phyloP scores from a whole-genome alignment of 2,113 vertebrate genomes.

The Heterotis niloticus region DNA sequence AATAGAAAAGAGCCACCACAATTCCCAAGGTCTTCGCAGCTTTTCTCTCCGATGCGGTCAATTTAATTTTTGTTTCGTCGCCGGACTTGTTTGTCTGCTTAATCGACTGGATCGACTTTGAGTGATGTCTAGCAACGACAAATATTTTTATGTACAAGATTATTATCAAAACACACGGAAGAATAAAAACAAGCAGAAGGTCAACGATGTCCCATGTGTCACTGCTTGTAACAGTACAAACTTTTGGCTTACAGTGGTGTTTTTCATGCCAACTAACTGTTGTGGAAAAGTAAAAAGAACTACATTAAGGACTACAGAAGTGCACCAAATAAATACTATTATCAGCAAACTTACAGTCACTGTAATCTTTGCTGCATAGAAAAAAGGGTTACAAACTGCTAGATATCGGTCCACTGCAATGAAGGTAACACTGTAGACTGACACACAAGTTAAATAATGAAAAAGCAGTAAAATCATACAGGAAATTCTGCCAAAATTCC shows the following conservation, averaged over 20 bases:
- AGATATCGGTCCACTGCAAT: constrained; percentile 29
- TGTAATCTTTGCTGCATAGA: constrained; percentile 27
- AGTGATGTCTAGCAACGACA: too few species aligned
- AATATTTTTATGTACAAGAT: constrained; percentile 21
- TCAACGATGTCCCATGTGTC: constrained; percentile 8
- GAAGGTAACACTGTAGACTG: constrained; percentile 28
- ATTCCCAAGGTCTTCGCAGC: too few species aligned
- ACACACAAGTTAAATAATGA: constrained; percentile 13
- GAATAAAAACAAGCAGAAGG: constrained; percentile 8
- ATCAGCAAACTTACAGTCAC: not conserved
- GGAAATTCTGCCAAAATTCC: constrained; percentile 29
- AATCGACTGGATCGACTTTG: too few species aligned
- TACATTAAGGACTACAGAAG: constrained; percentile 14
- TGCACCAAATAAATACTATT: not conserved
- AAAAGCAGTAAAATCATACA: constrained; percentile 15
- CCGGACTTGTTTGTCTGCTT: too few species aligned
- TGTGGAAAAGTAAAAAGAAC: constrained; percentile 6
- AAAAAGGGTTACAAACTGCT: constrained; percentile 29
- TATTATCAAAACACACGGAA: constrained; percentile 13
- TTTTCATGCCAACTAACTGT: not conserved
- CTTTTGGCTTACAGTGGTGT: not conserved
- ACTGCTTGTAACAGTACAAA: not conserved
- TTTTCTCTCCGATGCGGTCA: too few species aligned
- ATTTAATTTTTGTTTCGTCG: too few species aligned
- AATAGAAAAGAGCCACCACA: too few species aligned